phyloP scores from a whole-genome alignment of 2,797 vertebrate genomes.

The Pelobates cultripes region DNA sequence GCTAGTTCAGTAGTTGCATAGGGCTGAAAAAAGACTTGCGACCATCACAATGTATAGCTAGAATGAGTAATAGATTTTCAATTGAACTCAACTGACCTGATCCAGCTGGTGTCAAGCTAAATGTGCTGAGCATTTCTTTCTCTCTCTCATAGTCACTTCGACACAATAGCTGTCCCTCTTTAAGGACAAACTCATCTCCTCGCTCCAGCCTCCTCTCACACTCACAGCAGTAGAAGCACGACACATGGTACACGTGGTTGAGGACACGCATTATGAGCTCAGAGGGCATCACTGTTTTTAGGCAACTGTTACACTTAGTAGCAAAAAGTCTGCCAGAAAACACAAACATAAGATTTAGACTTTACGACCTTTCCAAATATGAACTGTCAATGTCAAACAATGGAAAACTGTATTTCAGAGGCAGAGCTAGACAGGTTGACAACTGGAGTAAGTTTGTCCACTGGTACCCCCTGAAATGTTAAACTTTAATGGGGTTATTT shows the following conservation, averaged over 20 bases:
- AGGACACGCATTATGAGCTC: slow-evolving; percentile 91
- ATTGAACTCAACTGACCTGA: slow-evolving; percentile 71
- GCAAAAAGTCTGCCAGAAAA: slow-evolving; percentile 79
- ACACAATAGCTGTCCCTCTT: slow-evolving; percentile 89
- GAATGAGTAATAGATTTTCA: too few relatives aligned
- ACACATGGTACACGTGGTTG: slow-evolving; percentile 88
- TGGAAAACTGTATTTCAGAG: too few relatives aligned
- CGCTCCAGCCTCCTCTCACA: slow-evolving; percentile 87
- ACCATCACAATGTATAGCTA: too few relatives aligned
- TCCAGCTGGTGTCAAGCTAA: slow-evolving; percentile 85
- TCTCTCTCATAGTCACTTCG: slow-evolving; percentile 91
- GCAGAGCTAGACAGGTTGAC: too few relatives aligned
- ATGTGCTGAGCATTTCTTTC: slow-evolving; percentile 86
- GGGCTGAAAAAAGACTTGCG: too few relatives aligned
- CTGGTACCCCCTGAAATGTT: too few relatives aligned
- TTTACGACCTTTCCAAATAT: too few relatives aligned
- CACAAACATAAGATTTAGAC: not conserved
- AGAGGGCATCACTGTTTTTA: slow-evolving; percentile 84
- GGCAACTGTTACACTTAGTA: slow-evolving; percentile 87
- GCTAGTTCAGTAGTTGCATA: too few relatives aligned
- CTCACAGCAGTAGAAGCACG: slow-evolving; percentile 92
- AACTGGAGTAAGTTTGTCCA: too few relatives aligned
- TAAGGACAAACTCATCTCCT: slow-evolving; percentile 90
- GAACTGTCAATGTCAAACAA: too few relatives aligned
- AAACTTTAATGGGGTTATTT: too few relatives aligned